phyloP scores from a whole-genome alignment of 2,113 vertebrate genomes.

The Xiphorhynchus elegans region DNA sequence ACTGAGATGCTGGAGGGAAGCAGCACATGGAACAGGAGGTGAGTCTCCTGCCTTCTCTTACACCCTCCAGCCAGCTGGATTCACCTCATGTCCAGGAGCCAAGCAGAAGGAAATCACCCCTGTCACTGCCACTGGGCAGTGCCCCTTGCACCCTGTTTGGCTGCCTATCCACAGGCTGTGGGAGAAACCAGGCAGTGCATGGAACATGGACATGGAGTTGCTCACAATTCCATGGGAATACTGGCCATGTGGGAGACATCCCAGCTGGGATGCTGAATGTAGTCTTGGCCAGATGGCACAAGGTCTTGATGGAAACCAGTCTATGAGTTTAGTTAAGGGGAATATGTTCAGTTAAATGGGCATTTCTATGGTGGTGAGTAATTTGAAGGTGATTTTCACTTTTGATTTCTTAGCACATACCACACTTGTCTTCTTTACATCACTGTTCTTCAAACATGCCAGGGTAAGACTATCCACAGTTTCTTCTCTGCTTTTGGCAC shows the following conservation, averaged over 20 bases:
- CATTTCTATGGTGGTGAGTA: background rate
- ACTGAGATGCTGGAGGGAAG: background rate
- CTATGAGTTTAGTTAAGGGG: background rate
- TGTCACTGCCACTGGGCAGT: background rate
- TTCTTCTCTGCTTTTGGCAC: background rate
- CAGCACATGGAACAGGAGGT: rapidly evolving
- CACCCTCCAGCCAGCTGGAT: background rate
- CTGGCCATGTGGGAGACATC: background rate
- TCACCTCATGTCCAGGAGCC: background rate
- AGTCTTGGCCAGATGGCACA: background rate
- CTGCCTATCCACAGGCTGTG: background rate
- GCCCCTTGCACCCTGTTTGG: rapidly evolving
- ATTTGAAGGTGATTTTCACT: background rate
- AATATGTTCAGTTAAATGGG: background rate
- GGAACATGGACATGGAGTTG: background rate
- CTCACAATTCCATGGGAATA: background rate
- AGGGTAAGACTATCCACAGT: background rate
- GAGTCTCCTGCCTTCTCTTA: background rate
- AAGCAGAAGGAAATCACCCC: background rate
- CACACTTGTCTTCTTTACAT: background rate
- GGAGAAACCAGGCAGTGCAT: background rate
- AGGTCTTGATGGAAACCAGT: background rate
- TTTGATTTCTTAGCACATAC: background rate
- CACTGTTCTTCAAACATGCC: background rate
- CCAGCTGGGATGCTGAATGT: background rate